Base-by-base conservation (phyloP, 2,113 vertebrate genomes). In the Rattus rattus region DNA sequence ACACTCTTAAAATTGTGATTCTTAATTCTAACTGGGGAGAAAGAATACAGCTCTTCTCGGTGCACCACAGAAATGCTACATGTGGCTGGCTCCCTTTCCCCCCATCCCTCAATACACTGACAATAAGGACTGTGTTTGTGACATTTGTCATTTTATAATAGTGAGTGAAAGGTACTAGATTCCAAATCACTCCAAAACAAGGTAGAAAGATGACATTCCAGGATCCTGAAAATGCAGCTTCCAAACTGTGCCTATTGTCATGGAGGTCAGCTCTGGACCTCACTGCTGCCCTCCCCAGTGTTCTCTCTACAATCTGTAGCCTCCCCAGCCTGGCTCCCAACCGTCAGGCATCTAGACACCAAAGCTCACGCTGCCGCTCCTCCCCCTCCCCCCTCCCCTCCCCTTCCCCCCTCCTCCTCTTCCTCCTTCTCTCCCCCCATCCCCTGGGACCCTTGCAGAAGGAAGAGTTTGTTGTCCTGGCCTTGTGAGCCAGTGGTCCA, bases 391-490 rank as follows among this genome's bases (percentile, higher is more conserved):
- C 33, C 73, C 28, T 54, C 89, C 80, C 94, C 85, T 75, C 76
- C 72, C 11, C 33, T 75, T 86, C 96, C 33, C 72, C n/a, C 61
- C 91, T 87, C 94, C 80, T 75, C 76, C 72, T 13, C n/a, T 75
- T 86, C 96, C 93, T 61, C 59, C 16, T 59, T 19, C 56, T 17
- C 61, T 2, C 8, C 61, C 61, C 10, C 22, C 8, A 76, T 87
- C 96, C 93, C 91, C 94, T 65, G 81, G 67, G 85, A 73, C 56
- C 88, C 85, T 92, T 76, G 72, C 26, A 26, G 26, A 12, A n/a
- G 90, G 88, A 47, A 43, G 43, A 43, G 43, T 43, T 43, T 79
- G 96, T 91, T 88, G 81, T 94, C 88, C 92, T 97, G 96, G 95
- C 96, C 96, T 94, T 94, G 94, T 77, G 90, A 94, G 91, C 20